These are phyloP conservation scores for Cenopis cana DNA, from an alignment of 2,888 invertebrate genomes.

Conservation along the genomic window DNA sequence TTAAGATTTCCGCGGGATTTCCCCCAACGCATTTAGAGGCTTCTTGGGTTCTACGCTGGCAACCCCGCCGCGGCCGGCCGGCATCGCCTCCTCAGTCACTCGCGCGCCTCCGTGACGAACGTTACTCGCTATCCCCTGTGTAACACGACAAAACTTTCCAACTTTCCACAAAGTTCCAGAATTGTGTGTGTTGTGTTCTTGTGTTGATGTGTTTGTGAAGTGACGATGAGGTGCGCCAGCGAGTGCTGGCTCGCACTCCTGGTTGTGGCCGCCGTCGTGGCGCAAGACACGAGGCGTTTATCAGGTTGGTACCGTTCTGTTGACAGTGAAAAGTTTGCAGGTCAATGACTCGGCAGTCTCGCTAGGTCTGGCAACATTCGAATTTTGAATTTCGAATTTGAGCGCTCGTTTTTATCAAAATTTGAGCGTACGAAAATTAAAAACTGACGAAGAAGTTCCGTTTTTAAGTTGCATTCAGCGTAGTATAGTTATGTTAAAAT, in stretches of 20 bases:
- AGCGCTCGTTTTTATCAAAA: background rate
- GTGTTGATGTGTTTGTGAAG: slow-evolving; percentile 80
- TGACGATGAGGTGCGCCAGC: slow-evolving; percentile 79
- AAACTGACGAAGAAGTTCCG: background rate
- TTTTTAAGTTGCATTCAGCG: background rate
- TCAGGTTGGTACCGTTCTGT: slow-evolving; percentile 65
- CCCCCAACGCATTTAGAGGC: slow-evolving; percentile 30
- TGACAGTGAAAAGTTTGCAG: slow-evolving; percentile 43
- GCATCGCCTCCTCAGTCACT: slow-evolving; percentile 62
- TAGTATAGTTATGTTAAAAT: background rate
- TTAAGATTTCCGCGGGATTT: slow-evolving; percentile 12
- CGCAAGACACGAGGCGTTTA: slow-evolving; percentile 78
- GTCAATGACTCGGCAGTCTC: slow-evolving; percentile 24
- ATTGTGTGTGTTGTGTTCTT: slow-evolving; percentile 49
- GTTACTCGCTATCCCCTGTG: slow-evolving; percentile 66
- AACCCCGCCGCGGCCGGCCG: slow-evolving; percentile 62
- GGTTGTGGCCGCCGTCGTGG: slow-evolving; percentile 68
- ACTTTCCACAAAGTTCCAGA: slow-evolving; percentile 56
- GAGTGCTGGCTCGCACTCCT: slow-evolving; percentile 73
- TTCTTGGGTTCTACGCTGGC: slow-evolving; percentile 48
- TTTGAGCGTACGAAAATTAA: slow-evolving; percentile 4
- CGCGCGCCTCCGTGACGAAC: slow-evolving; percentile 57
- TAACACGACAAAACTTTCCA: slow-evolving; percentile 72
- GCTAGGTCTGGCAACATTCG: slow-evolving; percentile 19
- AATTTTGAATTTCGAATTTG: slow-evolving; percentile 23